Evolutionary conservation across 2,888 invertebrate genomes (phyloP).

Genomic region (Meiosimyza platycephala): DNA sequence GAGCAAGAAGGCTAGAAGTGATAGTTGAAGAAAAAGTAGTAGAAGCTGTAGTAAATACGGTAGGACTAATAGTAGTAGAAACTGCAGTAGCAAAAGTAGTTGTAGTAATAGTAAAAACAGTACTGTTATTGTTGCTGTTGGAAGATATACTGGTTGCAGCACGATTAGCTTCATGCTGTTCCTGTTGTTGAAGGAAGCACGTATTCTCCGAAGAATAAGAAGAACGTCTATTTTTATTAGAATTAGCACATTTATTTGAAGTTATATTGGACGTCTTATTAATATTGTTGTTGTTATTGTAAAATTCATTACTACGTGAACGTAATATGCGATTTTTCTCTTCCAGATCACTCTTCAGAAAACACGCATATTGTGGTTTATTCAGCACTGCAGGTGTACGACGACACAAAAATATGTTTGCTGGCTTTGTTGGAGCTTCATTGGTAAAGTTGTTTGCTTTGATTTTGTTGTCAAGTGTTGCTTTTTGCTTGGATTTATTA

Average conservation of each 20-base stretch:
- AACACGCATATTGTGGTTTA: conserved; percentile 64
- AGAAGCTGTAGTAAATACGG: conserved; percentile 31
- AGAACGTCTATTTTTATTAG: conserved; percentile 13
- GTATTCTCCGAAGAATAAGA: conserved; percentile 16
- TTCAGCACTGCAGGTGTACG: conserved; percentile 55
- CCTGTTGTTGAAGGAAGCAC: background rate
- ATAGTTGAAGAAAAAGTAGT: conserved; percentile 16
- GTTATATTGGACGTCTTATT: conserved; percentile 27
- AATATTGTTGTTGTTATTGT: conserved; percentile 24
- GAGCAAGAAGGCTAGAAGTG: background rate
- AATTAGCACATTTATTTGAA: background rate
- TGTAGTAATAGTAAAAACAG: background rate
- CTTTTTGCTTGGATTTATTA: background rate
- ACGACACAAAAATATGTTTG: conserved; percentile 32
- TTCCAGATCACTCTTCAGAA: conserved; percentile 53
- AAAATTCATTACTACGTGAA: conserved; percentile 51
- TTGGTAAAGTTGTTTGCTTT: conserved; percentile 9
- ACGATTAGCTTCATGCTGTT: background rate
- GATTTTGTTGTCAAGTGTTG: conserved; percentile 18
- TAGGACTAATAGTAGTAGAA: conserved; percentile 34
- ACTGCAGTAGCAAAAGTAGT: conserved; percentile 30
- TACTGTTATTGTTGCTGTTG: conserved; percentile 7
- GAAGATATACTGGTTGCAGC: background rate
- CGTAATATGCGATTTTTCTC: conserved; percentile 39
- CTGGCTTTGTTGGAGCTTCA: background rate